Evolutionary conservation across 2,888 invertebrate species (phyloP), one percentile per base, ranked within the genome.

Genomic region (Eupithecia vulgata): DNA sequence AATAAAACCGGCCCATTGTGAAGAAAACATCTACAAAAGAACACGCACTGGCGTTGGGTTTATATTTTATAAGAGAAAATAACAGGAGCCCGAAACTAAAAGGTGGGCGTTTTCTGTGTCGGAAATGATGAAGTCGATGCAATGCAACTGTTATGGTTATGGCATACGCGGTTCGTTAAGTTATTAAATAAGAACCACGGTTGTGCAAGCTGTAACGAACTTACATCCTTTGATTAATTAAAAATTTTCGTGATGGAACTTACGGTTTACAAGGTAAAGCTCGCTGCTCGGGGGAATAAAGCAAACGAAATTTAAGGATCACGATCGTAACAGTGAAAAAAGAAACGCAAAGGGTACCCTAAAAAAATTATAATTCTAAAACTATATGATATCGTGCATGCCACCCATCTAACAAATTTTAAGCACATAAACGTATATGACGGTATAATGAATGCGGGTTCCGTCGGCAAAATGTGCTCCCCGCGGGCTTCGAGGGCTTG

Each of bases 141-240:
- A 93, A 92, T 91, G 90, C 93, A 93, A 93, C 93, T 93, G 93
- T 93, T 93, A 93, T 92, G 92, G 93, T 93, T 93, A 93, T 92
- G 92, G 91, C 91, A 92, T 90, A 91, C 92, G 91, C 87, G 87
- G 87, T 89, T 89, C 88, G 89, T 90, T 91, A 89, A 88, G 86
- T 87, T 88, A 86, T 90, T 87, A 89, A 90, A 91, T 89, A 92
- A 92, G 92, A 37, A 35, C 87, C 90, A 87, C 84, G 80, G 78
- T 79, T 68, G 69, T 79, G 81, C n/a, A n/a, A n/a, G n/a, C 81
- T 83, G 84, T 86, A 88, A 88, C 85, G 85, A 88, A 88, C 62
- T 61, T 12, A 21, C 52, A 59, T 30, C 61, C 15, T 34, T 61
- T 7, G 30, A 34, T 61, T 34, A 12, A 17, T 21, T 17, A 61